Percentiles rank a stretch among this genome's conserved stretches.
Conservation (phyloP, 2,113 vertebrate genomes). For the Notiomystis cincta region DNA sequence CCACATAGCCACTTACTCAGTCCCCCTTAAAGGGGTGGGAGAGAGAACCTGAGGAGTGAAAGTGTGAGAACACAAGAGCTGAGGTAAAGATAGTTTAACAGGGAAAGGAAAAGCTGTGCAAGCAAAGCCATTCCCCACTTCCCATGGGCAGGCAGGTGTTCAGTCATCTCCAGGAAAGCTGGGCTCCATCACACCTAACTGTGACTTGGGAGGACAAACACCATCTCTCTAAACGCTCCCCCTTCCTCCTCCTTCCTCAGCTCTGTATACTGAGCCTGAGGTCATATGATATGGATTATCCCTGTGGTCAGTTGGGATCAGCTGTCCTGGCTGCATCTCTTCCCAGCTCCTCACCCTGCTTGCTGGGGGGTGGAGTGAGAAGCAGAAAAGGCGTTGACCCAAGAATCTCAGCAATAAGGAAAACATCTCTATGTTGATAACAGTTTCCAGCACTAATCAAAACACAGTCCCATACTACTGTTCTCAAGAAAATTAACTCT, state of each 20-base stretch:
- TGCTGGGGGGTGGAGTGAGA: neutral
- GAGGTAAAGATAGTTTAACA: neutral
- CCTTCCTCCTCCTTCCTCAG: neutral
- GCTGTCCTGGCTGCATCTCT: no score
- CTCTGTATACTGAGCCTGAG: neutral
- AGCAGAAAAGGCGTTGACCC: neutral
- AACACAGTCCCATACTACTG: neutral
- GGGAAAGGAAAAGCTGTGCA: neutral
- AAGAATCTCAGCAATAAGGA: neutral
- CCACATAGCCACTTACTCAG: neutral
- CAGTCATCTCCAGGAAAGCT: neutral
- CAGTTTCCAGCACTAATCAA: neutral
- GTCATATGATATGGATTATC: neutral
- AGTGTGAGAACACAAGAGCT: neutral
- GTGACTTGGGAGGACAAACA: neutral
- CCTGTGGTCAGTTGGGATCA: neutral
- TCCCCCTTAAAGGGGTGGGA: neutral
- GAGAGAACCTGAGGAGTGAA: neutral
- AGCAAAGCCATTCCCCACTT: neutral
- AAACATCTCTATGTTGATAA: neutral
- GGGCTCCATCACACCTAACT: accelerated
- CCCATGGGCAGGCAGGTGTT: neutral
- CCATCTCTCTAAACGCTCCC: accelerated
- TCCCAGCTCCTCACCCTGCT: neutral
- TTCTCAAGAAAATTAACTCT: neutral